Conservation (phyloP, 2,888 invertebrate genomes). For the Anticlea derivata region DNA sequence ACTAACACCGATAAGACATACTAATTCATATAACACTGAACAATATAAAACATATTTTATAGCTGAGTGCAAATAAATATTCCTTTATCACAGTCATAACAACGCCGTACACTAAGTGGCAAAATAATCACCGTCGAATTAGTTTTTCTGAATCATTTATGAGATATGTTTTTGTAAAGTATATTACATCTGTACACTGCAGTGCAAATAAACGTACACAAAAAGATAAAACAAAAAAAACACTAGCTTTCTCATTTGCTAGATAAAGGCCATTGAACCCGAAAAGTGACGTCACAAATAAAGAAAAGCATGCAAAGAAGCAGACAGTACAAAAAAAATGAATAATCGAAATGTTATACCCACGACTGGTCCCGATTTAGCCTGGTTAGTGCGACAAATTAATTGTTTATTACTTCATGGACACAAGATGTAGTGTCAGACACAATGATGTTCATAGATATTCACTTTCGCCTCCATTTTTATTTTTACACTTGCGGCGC, state of each 20-base stretch:
- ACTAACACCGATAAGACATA: slow-evolving; percentile 22
- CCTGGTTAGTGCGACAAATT: slow-evolving; percentile 51
- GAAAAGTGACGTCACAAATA: slow-evolving; percentile 47
- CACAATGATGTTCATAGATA: slow-evolving; percentile 30
- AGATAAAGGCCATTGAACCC: slow-evolving; percentile 27
- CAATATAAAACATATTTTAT: slow-evolving; percentile 2
- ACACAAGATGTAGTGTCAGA: slow-evolving; percentile 42
- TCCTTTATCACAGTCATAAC: slow-evolving; percentile 17
- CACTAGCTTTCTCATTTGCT: slow-evolving; percentile 19
- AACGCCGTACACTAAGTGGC: slow-evolving; percentile 16
- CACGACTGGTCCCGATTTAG: slow-evolving; percentile 52
- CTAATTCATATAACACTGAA: neutral
- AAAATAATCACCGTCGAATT: slow-evolving; percentile 1
- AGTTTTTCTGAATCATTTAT: neutral
- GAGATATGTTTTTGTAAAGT: neutral
- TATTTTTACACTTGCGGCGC: slow-evolving; percentile 42
- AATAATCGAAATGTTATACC: slow-evolving; percentile 46
- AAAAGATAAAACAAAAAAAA: slow-evolving; percentile 16
- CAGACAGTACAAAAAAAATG: slow-evolving; percentile 56
- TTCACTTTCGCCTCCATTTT: slow-evolving; percentile 51
- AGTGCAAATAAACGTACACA: slow-evolving; percentile 30
- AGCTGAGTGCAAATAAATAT: slow-evolving; percentile 11
- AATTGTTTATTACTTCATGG: slow-evolving; percentile 37
- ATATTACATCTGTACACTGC: slow-evolving; percentile 25
- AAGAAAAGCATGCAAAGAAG: slow-evolving; percentile 69